These are phyloP conservation scores for Drosophila siamana DNA, from an alignment of 2,888 invertebrate genomes.

Conservation along the genomic window DNA sequence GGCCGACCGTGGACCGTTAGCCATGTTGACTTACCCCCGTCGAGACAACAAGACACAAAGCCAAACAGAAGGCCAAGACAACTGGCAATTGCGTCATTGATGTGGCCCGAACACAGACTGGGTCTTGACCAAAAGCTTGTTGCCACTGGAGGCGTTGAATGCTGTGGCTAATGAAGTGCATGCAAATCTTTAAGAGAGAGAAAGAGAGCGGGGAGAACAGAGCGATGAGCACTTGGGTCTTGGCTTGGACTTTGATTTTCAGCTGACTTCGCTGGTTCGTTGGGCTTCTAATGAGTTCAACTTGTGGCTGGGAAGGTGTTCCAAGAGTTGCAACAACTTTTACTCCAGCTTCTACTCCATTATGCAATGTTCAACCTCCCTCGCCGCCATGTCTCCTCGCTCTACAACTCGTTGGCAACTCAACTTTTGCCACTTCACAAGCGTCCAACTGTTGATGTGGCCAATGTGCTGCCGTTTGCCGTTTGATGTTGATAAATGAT, in stretches of 20 bases:
- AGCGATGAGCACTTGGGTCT: constrained; percentile 4
- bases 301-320: constrained; percentile 47
- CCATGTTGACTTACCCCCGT: constrained; percentile 60
- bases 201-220: constrained; percentile 8
- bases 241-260: constrained; percentile 40
- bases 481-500: constrained; percentile 79
- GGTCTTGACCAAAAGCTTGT: constrained; percentile 8
- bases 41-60: constrained; percentile 41
- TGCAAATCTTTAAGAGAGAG: constrained; percentile 59
- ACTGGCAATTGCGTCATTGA: constrained; percentile 72
- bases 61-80: constrained; percentile 59
- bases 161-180: constrained; percentile 76
- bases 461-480: constrained; percentile 71
- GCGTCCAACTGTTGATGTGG: constrained; percentile 50
- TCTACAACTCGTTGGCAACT: constrained; percentile 1
- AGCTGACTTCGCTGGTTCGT: constrained; percentile 36
- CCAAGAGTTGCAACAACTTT: constrained; percentile 41
- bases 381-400: neutral
- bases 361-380: constrained; percentile 38
- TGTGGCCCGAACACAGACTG: constrained; percentile 55
- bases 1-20: constrained; percentile 14
- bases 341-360: constrained; percentile 47
- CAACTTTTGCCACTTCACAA: constrained; percentile 52
- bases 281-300: constrained; percentile 66
- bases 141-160: constrained; percentile 33